Base-by-base conservation (phyloP, 1,140 invertebrate species). In the Solen grandis region DNA sequence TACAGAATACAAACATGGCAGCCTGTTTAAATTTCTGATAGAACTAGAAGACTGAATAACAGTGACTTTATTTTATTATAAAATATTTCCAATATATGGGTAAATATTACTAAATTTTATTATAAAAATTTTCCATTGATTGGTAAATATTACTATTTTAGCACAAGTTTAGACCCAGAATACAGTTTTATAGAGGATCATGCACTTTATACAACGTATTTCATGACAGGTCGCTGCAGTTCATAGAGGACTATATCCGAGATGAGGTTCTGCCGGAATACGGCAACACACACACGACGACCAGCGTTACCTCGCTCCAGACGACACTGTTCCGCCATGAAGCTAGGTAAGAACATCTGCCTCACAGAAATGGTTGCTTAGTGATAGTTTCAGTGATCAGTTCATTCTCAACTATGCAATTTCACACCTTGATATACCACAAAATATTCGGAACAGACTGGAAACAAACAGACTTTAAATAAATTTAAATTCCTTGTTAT, bases 211-310 rank as follows among this genome's bases (percentile, higher is more conserved):
- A 46, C 8, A 46, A 10, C 8, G 8, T 46, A 10, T 95, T 96
- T 8, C 96, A 96, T 16, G 96, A 96, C 50, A 94, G 96, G 86
- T 95, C 96, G 0, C 88, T 98, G 52, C 94, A 95, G 57, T 98
- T 97, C 92, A 95, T 98, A 69, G 97, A 98, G 91, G 96, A 97
- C 85, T 98, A 96, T 88, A 95, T 98, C 33, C 88, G 93, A 25
- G 94, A 95, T 82, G 95, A 97, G 89, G 96, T 98, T 1, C 92
- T 98, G 52, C 96, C 97, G 5, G 95, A 95, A 63, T 96, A 97
- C 90, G 97, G 96, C 31, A 97, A 97, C 79, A 96, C 96, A 4
- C 96, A 96, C 91, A 96, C 96, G 0, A 96, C 96, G 3, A 95
- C 96, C 5, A 95, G 95, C 52, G 95, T 97, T 82, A 97, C 96